Base-by-base conservation (phyloP, 2,888 invertebrate genomes). In the Loripinus fragilis region DNA sequence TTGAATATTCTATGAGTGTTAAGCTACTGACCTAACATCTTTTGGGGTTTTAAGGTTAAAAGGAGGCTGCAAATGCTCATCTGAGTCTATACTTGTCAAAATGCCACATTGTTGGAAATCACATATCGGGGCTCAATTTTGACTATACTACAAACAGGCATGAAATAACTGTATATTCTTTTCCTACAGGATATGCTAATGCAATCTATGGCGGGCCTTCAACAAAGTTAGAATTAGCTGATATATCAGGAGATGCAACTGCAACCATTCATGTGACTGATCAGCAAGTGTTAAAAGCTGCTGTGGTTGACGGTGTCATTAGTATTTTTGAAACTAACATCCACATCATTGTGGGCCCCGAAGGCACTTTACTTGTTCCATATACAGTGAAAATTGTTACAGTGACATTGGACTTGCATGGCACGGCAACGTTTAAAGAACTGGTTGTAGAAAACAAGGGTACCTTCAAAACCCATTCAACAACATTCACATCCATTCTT, bases 381-480 rank as follows among this genome's bases (percentile, higher is more conserved):
- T 76, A 85, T 0, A 85, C 86, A 60, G 71, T 90, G 45, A 87
- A 81, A 52, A 85, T 90, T 20, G 88, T 82, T 42, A 88, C 88
- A 10, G 85, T 86, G 0, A 78, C 75, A 1, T 33, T 90, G 0
- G 76, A 84, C 12, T 75, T 89, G 2, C 77, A 74, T 12, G 90
- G 90, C 12, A 80, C 79, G 33, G 87, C 88, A 23, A 88, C 90
- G 2, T 88, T 89, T 73, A 88, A 86, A 42, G 82, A 87, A 45
- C 74, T 90, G 12, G 75, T 86, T n/a, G 78, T 89, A 17, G 88
- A 90, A 76, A 74, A 85, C 45, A 81, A 81, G 28, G 89, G 86
- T 8, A 68, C 64, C 2, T 79, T 90, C 1, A 69, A 74, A 38
- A 78, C 88, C 15, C 75, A 85, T 20, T 50, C 65, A 0, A 86